Evolutionary conservation across 23 tunicate species (phyloP).

Genomic region (Pegea sp.): DNA sequence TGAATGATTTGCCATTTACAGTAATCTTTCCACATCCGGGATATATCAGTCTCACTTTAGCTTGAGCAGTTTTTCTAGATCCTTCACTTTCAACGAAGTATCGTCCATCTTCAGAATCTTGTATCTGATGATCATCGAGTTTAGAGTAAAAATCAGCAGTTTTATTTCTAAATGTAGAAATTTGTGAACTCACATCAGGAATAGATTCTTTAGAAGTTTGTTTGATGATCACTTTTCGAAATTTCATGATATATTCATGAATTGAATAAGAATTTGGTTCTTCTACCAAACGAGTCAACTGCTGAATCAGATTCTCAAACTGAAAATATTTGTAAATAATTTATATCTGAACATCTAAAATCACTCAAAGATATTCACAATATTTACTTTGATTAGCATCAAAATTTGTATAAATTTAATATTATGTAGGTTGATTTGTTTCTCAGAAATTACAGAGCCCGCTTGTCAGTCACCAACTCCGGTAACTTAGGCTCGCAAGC

Average conservation of each 20-base stretch:
- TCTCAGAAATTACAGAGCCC: too few relatives aligned
- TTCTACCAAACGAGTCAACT: slow-evolving; percentile 30
- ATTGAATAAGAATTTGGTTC: slow-evolving; percentile 23
- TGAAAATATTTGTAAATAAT: too few relatives aligned
- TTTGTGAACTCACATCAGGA: background rate
- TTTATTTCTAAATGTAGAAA: background rate
- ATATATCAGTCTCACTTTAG: slow-evolving; percentile 16
- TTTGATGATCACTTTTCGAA: background rate
- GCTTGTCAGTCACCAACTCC: too few relatives aligned
- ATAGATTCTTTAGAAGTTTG: background rate
- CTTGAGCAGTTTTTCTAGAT: slow-evolving; percentile 37
- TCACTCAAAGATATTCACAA: slow-evolving; percentile 1
- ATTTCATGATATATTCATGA: slow-evolving; percentile 65
- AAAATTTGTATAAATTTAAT: too few relatives aligned
- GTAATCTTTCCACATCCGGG: slow-evolving; percentile 40
- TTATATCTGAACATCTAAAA: background rate
- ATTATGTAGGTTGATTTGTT: too few relatives aligned
- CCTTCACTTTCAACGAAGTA: slow-evolving; percentile 19
- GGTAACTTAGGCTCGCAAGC: too few relatives aligned
- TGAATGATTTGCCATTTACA: slow-evolving; percentile 26
- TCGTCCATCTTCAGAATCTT: slow-evolving; percentile 26
- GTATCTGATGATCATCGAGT: slow-evolving; percentile 4
- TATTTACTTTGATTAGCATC: too few relatives aligned
- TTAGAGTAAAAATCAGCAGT: background rate
- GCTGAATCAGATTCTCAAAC: too few relatives aligned